Evolutionary conservation across 2,113 vertebrate genomes (phyloP), one percentile per base, ranked within the genome.

Genomic region (Empidonax traillii): DNA sequence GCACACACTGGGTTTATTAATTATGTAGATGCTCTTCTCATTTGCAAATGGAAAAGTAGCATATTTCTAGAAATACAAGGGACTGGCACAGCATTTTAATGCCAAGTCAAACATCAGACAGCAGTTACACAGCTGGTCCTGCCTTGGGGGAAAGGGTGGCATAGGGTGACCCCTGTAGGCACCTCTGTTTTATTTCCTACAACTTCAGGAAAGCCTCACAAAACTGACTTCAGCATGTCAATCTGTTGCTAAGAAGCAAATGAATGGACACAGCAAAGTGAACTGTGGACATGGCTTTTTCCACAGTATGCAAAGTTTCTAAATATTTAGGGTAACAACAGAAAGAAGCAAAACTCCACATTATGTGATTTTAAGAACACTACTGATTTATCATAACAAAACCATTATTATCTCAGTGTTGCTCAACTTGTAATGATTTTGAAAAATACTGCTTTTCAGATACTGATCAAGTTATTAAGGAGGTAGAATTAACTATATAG

Each of bases 161-260:
- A 66, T 1, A 44, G 58, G 47, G 35, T 66, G 46, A 28, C 31
- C 90, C 33, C 43, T 37, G 14, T 4, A 21, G 59, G 8, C 30
- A 49, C 39, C 25, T 49, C 44, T 2, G 2, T 28, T 84, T 74
- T 25, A 55, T 69, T 80, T 71, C 33, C 55, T 58, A 7, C 7
- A 2, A 71, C 13, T 75, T 49, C 49, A 73, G 37, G 28, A 67
- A 84, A 39, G 7, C 20, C 20, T 67, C 68, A 44, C 24, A 8
- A 46, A 76, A 30, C 9, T 58, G 14, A 56, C 12, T 69, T 25
- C 3, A n/a, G 23, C 33, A 22, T 6, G 4, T 66, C 37, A 30
- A 82, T 63, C 43, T 67, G 46, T 78, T 89, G 77, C 73, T 68
- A 67, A 87, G 87, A 35, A 62, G 52, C 33, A 91, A 85, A 37